Evolutionary conservation across 2,113 vertebrate species (phyloP).

Genomic region (Protobothrops mucrosquamatus): DNA sequence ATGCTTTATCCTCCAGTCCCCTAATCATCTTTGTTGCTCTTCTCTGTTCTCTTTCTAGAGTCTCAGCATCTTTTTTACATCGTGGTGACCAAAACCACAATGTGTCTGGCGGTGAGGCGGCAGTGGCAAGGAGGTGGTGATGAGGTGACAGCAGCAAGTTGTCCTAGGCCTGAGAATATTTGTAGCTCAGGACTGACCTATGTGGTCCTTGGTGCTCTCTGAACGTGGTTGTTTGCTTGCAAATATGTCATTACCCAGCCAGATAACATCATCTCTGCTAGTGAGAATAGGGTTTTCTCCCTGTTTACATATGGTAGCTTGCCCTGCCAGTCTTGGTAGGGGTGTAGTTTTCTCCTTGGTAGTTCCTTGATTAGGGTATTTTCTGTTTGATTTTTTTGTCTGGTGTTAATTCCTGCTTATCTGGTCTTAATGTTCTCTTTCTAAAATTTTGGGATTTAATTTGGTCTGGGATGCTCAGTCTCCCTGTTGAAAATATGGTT

Average conservation of each 20-base stretch:
- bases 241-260: neutral
- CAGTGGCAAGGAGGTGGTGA: no score
- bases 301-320: neutral
- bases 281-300: neutral
- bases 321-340: neutral
- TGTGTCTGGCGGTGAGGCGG: no score
- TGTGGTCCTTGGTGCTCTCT: neutral
- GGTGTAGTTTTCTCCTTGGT: neutral
- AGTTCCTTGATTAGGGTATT: neutral
- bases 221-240: neutral
- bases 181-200: neutral
- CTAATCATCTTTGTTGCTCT: no score
- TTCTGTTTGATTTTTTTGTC: neutral
- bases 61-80: no score
- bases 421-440: neutral
- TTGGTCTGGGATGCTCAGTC: no score
- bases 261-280: neutral
- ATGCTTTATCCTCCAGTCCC: no score
- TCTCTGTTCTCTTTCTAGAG: no score
- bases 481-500: no score
- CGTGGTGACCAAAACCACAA: no score
- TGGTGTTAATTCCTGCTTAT: neutral
- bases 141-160: no score
- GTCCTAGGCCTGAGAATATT: neutral
- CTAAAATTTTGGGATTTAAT: neutral